A percentile compares a stretch with the other conserved stretches of the same genome.
phyloP scores from a whole-genome alignment of 1,140 invertebrate species.

The Campoletis sonorensis region DNA sequence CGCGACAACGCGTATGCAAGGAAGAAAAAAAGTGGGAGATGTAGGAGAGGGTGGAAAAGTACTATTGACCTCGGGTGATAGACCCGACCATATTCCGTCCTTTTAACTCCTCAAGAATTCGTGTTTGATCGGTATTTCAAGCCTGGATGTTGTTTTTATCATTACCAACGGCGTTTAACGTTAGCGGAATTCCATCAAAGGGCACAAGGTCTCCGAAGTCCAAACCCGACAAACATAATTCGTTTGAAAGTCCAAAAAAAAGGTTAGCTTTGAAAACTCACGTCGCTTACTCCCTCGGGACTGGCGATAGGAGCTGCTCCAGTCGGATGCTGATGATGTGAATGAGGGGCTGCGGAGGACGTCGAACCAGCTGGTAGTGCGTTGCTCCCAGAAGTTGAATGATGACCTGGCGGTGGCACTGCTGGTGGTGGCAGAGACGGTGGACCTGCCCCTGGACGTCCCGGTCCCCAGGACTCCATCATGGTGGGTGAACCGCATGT shows the following conservation, averaged over 20 bases:
- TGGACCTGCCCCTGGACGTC: slow-evolving; percentile 67
- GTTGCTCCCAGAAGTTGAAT: slow-evolving; percentile 60
- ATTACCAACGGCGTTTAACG: no score
- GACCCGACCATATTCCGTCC: no score
- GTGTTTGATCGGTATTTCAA: no score
- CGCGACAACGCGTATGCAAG: not conserved
- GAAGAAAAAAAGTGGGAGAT: not conserved
- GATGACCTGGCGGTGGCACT: slow-evolving; percentile 57
- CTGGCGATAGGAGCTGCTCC: slow-evolving; percentile 75
- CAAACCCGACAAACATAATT: not conserved
- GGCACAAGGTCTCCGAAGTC: no score
- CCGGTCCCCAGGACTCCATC: slow-evolving; percentile 72
- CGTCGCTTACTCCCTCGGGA: slow-evolving; percentile 75
- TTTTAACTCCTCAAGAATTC: no score
- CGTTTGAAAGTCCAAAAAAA: not conserved
- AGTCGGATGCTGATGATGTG: slow-evolving; percentile 58
- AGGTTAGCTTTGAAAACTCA: slow-evolving; percentile 58
- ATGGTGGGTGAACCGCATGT: slow-evolving; percentile 77
- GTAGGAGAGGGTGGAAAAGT: not conserved
- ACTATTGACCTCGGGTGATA: not conserved
- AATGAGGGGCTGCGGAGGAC: slow-evolving; percentile 55
- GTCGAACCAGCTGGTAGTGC: slow-evolving; percentile 57
- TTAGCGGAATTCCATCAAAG: no score
- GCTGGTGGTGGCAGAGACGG: slow-evolving; percentile 64
- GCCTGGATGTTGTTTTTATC: no score